phyloP scores from a whole-genome alignment of 2,888 invertebrate species.

The Serripes groenlandicus region DNA sequence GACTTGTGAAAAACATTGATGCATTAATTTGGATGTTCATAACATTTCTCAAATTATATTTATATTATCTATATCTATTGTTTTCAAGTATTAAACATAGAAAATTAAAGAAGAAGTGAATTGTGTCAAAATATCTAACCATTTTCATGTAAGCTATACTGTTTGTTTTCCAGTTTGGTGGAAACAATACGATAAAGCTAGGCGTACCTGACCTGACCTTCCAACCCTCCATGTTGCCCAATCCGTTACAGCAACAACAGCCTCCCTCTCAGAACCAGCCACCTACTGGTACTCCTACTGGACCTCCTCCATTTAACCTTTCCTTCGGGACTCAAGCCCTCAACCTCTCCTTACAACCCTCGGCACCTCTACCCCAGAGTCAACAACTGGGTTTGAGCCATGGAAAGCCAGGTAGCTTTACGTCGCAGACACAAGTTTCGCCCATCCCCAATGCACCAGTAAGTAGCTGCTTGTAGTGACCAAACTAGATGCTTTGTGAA shows the following conservation, averaged over 20 bases:
- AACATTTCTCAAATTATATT: too few species aligned
- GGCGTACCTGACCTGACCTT: conserved; percentile 69
- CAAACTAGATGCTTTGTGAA: too few species aligned
- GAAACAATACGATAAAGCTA: conserved; percentile 58
- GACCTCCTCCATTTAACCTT: conserved; percentile 76
- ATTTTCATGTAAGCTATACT: neutral
- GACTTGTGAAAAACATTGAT: too few species aligned
- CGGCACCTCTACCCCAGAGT: conserved; percentile 51
- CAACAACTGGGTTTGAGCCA: conserved; percentile 69
- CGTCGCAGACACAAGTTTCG: conserved; percentile 71
- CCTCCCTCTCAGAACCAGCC: conserved; percentile 82
- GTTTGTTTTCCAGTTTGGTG: conserved; percentile 37
- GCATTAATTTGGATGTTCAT: too few species aligned
- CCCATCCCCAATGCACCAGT: conserved; percentile 73
- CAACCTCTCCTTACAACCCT: conserved; percentile 76
- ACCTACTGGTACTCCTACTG: conserved; percentile 73
- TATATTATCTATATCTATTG: too few species aligned
- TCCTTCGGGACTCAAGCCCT: conserved; percentile 80
- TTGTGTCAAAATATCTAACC: too few species aligned
- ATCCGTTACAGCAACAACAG: conserved; percentile 83
- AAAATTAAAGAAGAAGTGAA: too few species aligned
- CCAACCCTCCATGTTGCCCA: conserved; percentile 74
- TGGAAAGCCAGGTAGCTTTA: conserved; percentile 67
- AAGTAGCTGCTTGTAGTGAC: conserved; percentile 49
- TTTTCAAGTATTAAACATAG: too few species aligned